phyloP scores from a whole-genome alignment of 2,113 vertebrate genomes.

The Sylvicapra grimmia region DNA sequence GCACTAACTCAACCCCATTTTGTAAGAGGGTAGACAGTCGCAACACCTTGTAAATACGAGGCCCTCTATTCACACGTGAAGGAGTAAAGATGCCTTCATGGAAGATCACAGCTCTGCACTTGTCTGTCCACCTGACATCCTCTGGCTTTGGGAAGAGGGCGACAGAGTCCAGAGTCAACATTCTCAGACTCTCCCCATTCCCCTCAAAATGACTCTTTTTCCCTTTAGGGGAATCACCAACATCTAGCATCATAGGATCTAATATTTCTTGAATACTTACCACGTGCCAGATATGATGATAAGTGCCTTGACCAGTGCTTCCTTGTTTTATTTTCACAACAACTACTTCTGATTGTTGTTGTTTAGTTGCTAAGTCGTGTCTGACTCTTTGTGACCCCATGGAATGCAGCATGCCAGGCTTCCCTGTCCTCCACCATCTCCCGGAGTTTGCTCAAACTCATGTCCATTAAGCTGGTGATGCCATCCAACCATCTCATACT shows the following conservation, averaged over 20 bases:
- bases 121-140: rapidly evolving
- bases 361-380: neutral
- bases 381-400: neutral
- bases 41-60: neutral
- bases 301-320: neutral
- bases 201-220: neutral
- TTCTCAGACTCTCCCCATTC: neutral
- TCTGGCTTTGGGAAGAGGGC: neutral
- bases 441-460: neutral
- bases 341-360: neutral
- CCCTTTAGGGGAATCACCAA: neutral
- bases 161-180: neutral
- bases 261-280: neutral
- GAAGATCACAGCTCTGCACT: too few species aligned
- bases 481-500: neutral
- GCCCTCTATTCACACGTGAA: neutral
- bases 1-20: neutral
- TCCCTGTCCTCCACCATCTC: neutral
- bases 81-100: neutral
- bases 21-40: neutral
- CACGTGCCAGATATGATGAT: neutral
- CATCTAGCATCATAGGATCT: neutral
- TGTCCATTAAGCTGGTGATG: neutral
- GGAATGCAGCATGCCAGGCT: neutral
- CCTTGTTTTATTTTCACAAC: neutral